Conservation (phyloP, 2,113 vertebrate species). For the Plecotus auritus region DNA sequence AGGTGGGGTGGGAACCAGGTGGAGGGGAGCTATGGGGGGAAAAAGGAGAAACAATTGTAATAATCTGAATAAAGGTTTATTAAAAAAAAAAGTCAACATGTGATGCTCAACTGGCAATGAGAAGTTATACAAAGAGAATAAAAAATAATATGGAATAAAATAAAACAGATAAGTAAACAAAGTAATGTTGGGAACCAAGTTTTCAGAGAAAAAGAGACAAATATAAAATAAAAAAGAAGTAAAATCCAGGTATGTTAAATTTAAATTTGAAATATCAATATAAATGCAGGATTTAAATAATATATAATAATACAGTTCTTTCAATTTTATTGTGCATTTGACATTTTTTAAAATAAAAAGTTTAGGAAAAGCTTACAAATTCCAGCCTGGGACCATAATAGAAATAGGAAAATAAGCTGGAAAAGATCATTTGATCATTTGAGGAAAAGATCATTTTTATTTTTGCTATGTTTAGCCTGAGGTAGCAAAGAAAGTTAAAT, state of each 20-base stretch:
- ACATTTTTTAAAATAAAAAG: neutral
- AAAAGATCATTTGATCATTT: neutral
- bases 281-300: neutral
- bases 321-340: neutral
- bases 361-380: neutral
- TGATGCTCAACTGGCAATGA: conserved; percentile 9
- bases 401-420: neutral
- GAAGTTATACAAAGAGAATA: neutral
- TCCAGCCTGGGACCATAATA: neutral
- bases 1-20: too few relatives aligned
- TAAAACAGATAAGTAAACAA: neutral
- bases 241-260: neutral
- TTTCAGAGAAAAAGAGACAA: neutral
- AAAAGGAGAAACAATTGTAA: too few relatives aligned
- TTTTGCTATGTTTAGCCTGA: neutral
- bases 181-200: neutral
- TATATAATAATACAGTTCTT: neutral
- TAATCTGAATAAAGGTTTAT: too few relatives aligned
- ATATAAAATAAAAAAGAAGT: conserved; percentile 41
- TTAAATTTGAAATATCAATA: conserved; percentile 8
- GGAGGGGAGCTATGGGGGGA: too few relatives aligned
- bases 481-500: neutral
- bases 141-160: neutral
- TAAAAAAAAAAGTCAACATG: conserved; percentile 1
- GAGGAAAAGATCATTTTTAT: neutral